These are phyloP conservation scores for Oreonectes daqikongensis DNA, from an alignment of 2,797 vertebrate species.

Conservation along the genomic window DNA sequence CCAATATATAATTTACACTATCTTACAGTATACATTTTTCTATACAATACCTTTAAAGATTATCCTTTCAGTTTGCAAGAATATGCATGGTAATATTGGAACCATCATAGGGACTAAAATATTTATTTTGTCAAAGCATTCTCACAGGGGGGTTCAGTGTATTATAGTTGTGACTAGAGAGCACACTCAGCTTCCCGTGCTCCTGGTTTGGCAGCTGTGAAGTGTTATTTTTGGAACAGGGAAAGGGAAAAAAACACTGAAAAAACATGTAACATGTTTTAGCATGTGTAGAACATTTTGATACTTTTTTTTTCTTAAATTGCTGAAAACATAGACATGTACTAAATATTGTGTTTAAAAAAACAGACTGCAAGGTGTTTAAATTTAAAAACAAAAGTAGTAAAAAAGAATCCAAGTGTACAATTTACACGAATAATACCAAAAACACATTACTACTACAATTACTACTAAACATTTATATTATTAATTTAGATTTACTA, in stretches of 20 bases:
- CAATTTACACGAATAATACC: no score
- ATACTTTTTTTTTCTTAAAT: no score
- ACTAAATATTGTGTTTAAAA: background rate
- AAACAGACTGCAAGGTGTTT: no score
- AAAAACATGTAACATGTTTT: background rate
- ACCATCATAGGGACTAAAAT: background rate
- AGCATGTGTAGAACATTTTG: background rate
- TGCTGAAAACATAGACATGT: background rate
- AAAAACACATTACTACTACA: no score
- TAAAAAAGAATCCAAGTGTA: no score
- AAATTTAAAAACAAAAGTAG: background rate
- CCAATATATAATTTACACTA: background rate
- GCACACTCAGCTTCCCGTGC: conserved; percentile 9
- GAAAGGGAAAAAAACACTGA: conserved; percentile 10
- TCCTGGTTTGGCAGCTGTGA: conserved; percentile 46
- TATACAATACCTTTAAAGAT: background rate
- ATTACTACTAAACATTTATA: no score
- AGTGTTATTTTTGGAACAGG: conserved; percentile 57
- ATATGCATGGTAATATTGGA: background rate
- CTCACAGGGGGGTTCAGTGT: conserved; percentile 29
- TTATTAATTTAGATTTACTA: no score
- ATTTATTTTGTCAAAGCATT: background rate
- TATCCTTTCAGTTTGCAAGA: background rate
- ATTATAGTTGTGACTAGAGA: conserved; percentile 10
- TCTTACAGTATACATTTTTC: background rate